Evolutionary conservation across 2,113 vertebrate genomes (phyloP).

Genomic region (Aegithalos caudatus): DNA sequence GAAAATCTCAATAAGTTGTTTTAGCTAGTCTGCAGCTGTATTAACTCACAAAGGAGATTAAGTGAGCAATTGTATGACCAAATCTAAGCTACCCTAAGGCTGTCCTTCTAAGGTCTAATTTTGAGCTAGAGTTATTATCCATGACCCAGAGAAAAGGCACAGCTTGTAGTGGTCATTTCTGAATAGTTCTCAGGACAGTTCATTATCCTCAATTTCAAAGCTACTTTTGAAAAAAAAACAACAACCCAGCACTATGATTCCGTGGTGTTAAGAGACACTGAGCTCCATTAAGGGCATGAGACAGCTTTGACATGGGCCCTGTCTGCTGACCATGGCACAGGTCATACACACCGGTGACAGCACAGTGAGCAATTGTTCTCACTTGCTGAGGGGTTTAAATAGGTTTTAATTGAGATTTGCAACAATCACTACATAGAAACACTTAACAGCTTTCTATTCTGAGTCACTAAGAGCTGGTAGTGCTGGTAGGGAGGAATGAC

Average conservation of each 20-base stretch:
- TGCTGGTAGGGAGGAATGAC: not conserved
- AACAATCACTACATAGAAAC: not conserved
- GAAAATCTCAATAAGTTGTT: not conserved
- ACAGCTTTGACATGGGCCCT: accelerated
- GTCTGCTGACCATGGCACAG: not conserved
- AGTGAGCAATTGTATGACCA: not conserved
- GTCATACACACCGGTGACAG: accelerated
- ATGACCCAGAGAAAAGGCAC: not conserved
- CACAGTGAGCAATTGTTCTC: not conserved
- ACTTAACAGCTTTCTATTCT: not conserved
- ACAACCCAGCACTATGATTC: not conserved
- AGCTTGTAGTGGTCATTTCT: not conserved
- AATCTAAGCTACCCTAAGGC: not conserved
- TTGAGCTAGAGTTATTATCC: not conserved
- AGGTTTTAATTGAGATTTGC: not conserved
- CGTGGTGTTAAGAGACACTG: not conserved
- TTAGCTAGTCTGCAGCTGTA: not conserved
- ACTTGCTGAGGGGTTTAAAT: not conserved
- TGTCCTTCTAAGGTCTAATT: not conserved
- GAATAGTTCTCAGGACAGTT: not conserved
- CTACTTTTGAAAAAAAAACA: not conserved
- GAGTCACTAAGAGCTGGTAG: not conserved
- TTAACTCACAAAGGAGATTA: not conserved
- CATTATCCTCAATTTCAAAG: not conserved
- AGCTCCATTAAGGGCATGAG: not conserved